Conservation (phyloP, 64 coral and sea anemone genomes). For the Pocillopora damicornis region DNA sequence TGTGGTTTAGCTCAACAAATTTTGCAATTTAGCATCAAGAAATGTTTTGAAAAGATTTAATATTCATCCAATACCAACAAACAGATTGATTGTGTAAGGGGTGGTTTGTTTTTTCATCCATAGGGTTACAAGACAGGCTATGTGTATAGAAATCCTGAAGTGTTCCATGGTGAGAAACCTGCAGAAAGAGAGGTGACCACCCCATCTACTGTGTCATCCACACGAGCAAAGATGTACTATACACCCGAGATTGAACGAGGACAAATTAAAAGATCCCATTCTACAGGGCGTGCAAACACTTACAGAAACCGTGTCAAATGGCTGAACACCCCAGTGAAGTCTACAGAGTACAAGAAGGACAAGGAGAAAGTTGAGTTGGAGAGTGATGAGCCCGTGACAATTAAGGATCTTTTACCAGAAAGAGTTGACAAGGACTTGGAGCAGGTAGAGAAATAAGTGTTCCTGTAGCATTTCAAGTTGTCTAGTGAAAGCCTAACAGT, state of each 20-base stretch:
- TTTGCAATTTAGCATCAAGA: too few species aligned
- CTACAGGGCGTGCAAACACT: conserved; percentile 93
- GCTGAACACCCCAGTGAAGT: conserved; percentile 96
- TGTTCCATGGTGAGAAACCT: conserved; percentile 81
- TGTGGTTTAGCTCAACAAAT: too few species aligned
- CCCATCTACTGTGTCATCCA: conserved; percentile 87
- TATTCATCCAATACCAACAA: too few species aligned
- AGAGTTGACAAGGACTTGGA: conserved; percentile 73
- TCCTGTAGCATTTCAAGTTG: too few species aligned
- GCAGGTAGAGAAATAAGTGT: conserved; percentile 44
- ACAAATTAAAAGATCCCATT: conserved; percentile 60
- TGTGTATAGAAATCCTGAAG: conserved; percentile 89
- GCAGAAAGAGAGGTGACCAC: conserved; percentile 77
- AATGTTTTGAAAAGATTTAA: too few species aligned
- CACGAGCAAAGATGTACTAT: conserved; percentile 75
- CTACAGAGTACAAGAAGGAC: conserved; percentile 98
- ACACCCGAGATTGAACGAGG: conserved; percentile 71
- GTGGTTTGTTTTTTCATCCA: not conserved
- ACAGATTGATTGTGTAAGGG: not conserved
- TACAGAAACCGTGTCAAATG: conserved; percentile 96
- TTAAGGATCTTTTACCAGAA: conserved; percentile 89
- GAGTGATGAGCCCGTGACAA: conserved; percentile 72
- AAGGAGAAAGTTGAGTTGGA: conserved; percentile 74
- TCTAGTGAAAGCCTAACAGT: too few species aligned
- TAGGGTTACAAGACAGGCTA: conserved; percentile 95